Conservation (phyloP, 2,888 invertebrate species). For the Pogonocherus hispidulus region DNA sequence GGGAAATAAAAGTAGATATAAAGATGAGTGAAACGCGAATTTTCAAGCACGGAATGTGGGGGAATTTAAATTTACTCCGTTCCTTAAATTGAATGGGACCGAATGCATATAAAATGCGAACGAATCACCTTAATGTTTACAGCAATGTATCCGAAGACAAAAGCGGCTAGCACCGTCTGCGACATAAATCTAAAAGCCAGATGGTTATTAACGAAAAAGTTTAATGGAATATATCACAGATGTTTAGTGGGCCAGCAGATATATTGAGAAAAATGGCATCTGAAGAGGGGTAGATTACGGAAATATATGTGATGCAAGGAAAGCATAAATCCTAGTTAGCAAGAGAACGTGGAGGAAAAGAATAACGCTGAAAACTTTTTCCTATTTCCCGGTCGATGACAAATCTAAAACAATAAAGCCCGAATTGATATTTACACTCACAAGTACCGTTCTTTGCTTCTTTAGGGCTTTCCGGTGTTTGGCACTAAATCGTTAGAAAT, state of each 20-base stretch:
- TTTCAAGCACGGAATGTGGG: neutral
- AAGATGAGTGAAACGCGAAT: neutral
- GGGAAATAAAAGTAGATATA: neutral
- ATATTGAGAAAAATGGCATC: conserved; percentile 69
- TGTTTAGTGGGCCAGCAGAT: conserved; percentile 65
- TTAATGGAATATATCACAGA: conserved; percentile 67
- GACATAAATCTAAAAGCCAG: conserved; percentile 48
- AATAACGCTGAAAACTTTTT: conserved; percentile 54
- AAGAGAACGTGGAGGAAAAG: conserved; percentile 52
- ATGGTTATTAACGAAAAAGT: conserved; percentile 65
- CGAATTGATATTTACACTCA: conserved; percentile 57
- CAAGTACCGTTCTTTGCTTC: conserved; percentile 8
- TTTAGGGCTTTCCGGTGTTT: neutral
- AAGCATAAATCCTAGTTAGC: conserved; percentile 67
- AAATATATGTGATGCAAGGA: conserved; percentile 67
- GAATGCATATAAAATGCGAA: conserved; percentile 1
- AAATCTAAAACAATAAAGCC: conserved; percentile 63
- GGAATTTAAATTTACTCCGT: neutral
- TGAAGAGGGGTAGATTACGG: conserved; percentile 67
- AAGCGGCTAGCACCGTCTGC: neutral
- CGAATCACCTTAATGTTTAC: conserved; percentile 11
- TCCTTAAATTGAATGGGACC: neutral
- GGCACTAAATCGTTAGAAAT: conserved; percentile 22
- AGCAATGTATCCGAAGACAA: conserved; percentile 1
- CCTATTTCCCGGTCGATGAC: conserved; percentile 56